phyloP scores from a whole-genome alignment of 2,113 vertebrate genomes.

The Eulemur rufifrons region DNA sequence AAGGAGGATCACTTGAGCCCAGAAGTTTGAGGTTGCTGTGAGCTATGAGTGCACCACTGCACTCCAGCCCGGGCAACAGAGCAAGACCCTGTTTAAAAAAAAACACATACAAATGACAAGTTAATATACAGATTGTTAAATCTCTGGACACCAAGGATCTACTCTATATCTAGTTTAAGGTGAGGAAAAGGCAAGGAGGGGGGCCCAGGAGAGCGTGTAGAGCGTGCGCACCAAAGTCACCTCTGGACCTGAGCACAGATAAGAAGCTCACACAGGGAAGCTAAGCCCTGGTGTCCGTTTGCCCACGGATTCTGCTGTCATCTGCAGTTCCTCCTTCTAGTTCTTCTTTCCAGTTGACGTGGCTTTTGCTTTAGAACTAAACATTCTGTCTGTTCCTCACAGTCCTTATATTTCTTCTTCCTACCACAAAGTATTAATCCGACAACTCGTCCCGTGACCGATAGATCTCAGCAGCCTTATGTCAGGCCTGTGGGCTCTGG shows the following conservation, averaged over 20 bases:
- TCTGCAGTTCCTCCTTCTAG: background rate
- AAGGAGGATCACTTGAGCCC: too few species aligned
- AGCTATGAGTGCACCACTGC: too few species aligned
- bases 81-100: too few species aligned
- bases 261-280: accelerated
- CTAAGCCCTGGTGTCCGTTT: background rate
- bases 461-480: background rate
- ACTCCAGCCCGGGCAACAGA: too few species aligned
- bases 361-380: background rate
- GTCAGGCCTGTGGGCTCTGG: background rate
- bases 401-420: background rate
- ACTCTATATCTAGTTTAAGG: too few species aligned
- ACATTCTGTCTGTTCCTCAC: background rate
- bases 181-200: background rate
- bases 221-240: accelerated
- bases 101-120: too few species aligned
- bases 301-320: too few species aligned
- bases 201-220: accelerated
- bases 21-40: too few species aligned
- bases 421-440: background rate
- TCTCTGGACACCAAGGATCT: background rate
- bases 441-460: background rate
- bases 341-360: background rate
- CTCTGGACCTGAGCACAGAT: too few species aligned
- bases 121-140: background rate